Conservation (phyloP, 2,113 vertebrate genomes). For the Aramus guarauna region DNA sequence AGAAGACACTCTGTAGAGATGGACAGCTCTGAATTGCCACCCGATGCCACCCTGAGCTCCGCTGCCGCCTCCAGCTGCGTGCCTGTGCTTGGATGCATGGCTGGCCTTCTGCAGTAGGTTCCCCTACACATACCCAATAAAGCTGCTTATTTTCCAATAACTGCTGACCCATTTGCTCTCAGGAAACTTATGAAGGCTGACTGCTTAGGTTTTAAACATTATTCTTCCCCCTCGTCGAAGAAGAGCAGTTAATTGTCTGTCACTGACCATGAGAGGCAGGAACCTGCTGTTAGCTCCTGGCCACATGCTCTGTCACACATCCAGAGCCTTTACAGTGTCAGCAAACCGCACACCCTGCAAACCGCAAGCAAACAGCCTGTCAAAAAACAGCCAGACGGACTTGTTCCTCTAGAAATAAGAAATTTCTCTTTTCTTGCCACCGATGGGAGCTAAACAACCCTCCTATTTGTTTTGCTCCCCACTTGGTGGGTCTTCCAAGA, state of each 20-base stretch:
- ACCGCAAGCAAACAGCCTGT: background rate
- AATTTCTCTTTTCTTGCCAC: background rate
- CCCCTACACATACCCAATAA: background rate
- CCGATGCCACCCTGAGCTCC: background rate
- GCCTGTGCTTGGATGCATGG: background rate
- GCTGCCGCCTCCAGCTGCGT: background rate
- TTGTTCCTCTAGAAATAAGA: background rate
- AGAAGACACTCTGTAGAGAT: fast-evolving
- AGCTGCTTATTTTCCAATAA: background rate
- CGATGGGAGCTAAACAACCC: background rate
- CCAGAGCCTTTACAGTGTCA: background rate
- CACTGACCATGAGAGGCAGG: background rate
- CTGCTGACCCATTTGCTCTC: background rate
- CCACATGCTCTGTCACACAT: background rate
- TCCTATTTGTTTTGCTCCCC: background rate
- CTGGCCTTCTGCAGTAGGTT: background rate
- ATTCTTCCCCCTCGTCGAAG: background rate
- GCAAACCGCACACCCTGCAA: background rate
- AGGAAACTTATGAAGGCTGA: background rate
- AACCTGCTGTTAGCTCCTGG: background rate
- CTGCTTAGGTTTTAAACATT: background rate
- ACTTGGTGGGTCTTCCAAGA: background rate
- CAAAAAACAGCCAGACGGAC: background rate
- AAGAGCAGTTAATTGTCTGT: background rate
- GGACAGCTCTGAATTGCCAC: background rate